These are phyloP conservation scores for Leptopilina clavipes DNA, from an alignment of 1,140 invertebrate genomes.

Conservation along the genomic window DNA sequence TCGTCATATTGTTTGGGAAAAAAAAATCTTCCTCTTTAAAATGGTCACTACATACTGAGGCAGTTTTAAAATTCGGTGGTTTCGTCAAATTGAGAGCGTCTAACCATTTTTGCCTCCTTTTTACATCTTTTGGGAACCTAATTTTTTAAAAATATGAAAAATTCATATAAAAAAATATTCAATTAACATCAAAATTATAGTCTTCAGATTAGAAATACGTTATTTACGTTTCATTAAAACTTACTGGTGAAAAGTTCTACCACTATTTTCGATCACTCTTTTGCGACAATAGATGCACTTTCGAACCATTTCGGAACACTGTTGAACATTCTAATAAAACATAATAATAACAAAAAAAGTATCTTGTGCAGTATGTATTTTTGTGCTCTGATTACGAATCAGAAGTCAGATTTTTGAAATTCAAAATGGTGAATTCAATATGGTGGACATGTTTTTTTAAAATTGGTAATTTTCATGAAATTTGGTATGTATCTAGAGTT, in stretches of 20 bases:
- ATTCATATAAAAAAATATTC: background rate
- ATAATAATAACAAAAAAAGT: too few relatives aligned
- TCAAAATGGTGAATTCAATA: too few relatives aligned
- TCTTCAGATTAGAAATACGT: background rate
- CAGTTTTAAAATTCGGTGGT: background rate
- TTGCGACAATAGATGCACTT: background rate
- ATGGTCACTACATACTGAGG: background rate
- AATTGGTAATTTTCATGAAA: too few relatives aligned
- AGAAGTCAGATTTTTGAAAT: too few relatives aligned
- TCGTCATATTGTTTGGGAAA: background rate
- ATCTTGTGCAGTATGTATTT: too few relatives aligned
- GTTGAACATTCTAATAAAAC: too few relatives aligned
- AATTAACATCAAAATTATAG: background rate
- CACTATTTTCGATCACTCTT: background rate
- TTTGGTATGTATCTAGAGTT: too few relatives aligned
- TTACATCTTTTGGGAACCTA: background rate
- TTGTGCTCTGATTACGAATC: too few relatives aligned
- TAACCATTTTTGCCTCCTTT: background rate
- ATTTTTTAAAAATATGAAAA: background rate
- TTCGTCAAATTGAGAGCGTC: background rate
- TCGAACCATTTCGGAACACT: too few relatives aligned
- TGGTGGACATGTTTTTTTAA: too few relatives aligned
- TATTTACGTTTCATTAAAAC: background rate
- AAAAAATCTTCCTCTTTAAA: background rate
- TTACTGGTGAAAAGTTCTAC: background rate